These are phyloP conservation scores for Vanessa atalanta DNA, from an alignment of 1,140 invertebrate species.

Conservation along the genomic window DNA sequence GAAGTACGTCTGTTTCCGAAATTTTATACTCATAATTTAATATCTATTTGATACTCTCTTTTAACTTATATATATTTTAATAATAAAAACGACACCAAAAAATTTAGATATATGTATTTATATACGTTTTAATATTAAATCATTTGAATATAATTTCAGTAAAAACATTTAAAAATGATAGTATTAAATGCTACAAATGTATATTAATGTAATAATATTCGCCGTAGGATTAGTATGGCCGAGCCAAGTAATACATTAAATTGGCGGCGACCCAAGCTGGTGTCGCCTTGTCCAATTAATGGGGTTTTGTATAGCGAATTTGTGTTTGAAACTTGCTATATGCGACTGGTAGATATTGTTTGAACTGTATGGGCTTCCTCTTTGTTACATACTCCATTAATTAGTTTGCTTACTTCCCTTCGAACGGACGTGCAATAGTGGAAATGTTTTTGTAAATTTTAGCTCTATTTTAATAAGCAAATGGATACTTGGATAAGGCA, in stretches of 20 bases:
- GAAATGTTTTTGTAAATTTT: too few species aligned
- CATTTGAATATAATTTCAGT: not conserved
- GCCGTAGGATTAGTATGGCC: slow-evolving; percentile 58
- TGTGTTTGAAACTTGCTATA: slow-evolving; percentile 54
- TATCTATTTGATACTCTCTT: too few species aligned
- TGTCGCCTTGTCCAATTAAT: slow-evolving; percentile 68
- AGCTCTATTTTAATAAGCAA: too few species aligned
- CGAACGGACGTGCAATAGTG: not conserved
- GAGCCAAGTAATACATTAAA: slow-evolving; percentile 75
- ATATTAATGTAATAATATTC: slow-evolving; percentile 60
- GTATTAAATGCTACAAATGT: slow-evolving; percentile 12
- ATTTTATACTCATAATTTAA: too few species aligned
- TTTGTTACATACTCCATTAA: slow-evolving; percentile 34
- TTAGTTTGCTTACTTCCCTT: not conserved
- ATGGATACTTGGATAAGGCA: too few species aligned
- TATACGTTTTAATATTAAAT: too few species aligned
- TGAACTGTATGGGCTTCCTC: slow-evolving; percentile 14
- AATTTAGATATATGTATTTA: too few species aligned
- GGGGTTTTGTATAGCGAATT: slow-evolving; percentile 57
- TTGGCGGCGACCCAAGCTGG: slow-evolving; percentile 67
- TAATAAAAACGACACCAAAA: too few species aligned
- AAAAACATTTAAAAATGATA: not conserved
- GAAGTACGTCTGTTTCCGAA: not conserved
- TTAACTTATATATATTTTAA: too few species aligned
- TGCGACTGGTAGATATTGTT: slow-evolving; percentile 23